Evolutionary conservation across 2,797 vertebrate species (phyloP).

Genomic region (Pipistrellus nathusii): DNA sequence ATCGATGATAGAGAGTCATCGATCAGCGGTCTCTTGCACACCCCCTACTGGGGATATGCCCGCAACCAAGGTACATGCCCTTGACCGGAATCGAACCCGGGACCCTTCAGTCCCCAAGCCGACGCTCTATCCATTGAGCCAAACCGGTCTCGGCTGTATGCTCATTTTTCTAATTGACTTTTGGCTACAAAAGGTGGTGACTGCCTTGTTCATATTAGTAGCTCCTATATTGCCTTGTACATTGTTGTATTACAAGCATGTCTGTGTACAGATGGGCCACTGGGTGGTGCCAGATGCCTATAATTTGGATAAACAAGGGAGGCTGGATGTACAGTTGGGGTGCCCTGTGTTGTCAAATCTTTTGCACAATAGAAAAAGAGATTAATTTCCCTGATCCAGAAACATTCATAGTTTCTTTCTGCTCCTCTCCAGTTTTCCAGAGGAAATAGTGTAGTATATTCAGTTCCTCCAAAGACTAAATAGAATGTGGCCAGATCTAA

Average conservation of each 20-base stretch:
- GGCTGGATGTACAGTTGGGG: background rate
- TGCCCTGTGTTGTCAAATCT: background rate
- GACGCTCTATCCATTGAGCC: no score
- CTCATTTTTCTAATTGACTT: background rate
- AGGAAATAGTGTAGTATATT: background rate
- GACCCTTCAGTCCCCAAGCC: no score
- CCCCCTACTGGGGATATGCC: no score
- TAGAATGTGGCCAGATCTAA: background rate
- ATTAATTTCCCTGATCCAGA: constrained; percentile 30
- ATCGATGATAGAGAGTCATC: no score
- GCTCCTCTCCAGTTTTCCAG: background rate
- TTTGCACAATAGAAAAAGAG: background rate
- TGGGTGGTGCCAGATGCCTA: constrained; percentile 67
- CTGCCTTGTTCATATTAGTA: background rate
- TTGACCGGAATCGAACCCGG: no score
- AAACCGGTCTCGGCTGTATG: no score
- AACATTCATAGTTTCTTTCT: constrained; percentile 1
- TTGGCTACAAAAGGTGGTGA: constrained; percentile 2
- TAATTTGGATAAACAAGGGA: constrained; percentile 19
- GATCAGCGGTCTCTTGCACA: no score
- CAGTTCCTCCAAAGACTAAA: background rate
- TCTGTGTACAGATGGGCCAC: constrained; percentile 33
- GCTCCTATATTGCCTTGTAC: background rate
- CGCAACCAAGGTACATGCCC: no score
- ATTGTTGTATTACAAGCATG: background rate